Base-by-base conservation (phyloP, 2,113 vertebrate species). In the Barnardius zonarius region DNA sequence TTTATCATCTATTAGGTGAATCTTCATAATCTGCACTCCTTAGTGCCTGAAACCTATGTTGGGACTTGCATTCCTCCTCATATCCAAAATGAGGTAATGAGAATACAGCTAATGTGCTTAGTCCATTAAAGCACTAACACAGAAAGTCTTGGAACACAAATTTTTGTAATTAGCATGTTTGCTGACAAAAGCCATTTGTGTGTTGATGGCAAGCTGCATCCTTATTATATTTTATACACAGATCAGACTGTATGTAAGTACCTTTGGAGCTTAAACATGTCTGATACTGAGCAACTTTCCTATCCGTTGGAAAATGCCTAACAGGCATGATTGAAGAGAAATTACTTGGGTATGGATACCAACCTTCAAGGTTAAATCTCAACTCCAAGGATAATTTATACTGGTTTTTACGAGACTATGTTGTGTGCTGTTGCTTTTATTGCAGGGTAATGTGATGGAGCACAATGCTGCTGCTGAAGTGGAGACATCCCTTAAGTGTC, bases 51-150 rank as follows among this genome's bases (percentile, higher is more conserved):
- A 94, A 86, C 33, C 52, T 51, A 13, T 91, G 96, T 69, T 89
- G 44, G 54, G 62, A 94, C 96, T 96, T 96, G 95, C 57, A 69
- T 63, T 82, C 77, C 37, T 84, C 82, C 77, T 92, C 62, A 28
- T 72, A 88, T 78, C 79, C 88, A 84, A 92, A 94, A 82, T 96
- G 95, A 95, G 75, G 93, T 96, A 86, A 96, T 96, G 95, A 92
- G 93, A 95, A 95, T 90, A 75, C 31, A 88, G 46, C 44, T 94
- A 82, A 90, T 31, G 22, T 55, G 28, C 72, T 94, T 67, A 68
- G 54, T 46, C 88, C 46, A 23, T 89, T 35, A 79, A 89, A 63
- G 67, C 91, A 37, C 57, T 87, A 70, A 76, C 19, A 51, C 4
- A 6, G 84, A 41, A 86, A 87, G 25, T 18, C 54, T 92, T 91